Evolutionary conservation across 2,113 vertebrate species (phyloP).

Genomic region (Dasyornis broadbenti): DNA sequence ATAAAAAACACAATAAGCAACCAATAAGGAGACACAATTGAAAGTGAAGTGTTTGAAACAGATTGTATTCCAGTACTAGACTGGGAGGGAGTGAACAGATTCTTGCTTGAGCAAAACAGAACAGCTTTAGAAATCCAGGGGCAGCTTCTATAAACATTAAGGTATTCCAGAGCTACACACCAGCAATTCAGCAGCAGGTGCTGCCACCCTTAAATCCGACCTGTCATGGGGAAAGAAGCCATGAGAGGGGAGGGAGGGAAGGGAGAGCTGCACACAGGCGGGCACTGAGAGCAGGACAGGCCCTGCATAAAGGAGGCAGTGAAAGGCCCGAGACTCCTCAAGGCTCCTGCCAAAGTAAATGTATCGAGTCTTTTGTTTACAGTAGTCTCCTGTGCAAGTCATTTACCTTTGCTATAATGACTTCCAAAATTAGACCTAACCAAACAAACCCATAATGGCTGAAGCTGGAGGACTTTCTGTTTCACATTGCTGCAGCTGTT

Average conservation of each 20-base stretch:
- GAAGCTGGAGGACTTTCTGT: slow-evolving; percentile 49
- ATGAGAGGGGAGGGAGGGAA: not conserved
- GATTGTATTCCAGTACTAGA: not conserved
- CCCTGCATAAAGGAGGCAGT: slow-evolving; percentile 16
- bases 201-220: not conserved
- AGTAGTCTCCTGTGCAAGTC: slow-evolving; percentile 39
- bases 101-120: not conserved
- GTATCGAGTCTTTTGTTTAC: slow-evolving; percentile 42
- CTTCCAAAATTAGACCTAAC: slow-evolving; percentile 56
- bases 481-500: slow-evolving; percentile 39
- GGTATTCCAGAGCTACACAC: not conserved
- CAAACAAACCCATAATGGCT: slow-evolving; percentile 42
- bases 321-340: slow-evolving; percentile 2
- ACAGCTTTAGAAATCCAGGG: not conserved
- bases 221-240: not conserved
- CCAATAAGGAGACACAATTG: not conserved
- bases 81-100: not conserved
- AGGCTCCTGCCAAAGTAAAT: slow-evolving; percentile 53
- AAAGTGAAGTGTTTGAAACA: not conserved
- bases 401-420: slow-evolving; percentile 49
- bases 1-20: not conserved
- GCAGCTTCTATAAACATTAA: not conserved
- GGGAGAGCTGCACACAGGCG: not conserved
- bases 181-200: not conserved
- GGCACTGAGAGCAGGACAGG: not conserved